Evolutionary conservation across 2,888 invertebrate species (phyloP).

Genomic region (Prenolepis imparis): DNA sequence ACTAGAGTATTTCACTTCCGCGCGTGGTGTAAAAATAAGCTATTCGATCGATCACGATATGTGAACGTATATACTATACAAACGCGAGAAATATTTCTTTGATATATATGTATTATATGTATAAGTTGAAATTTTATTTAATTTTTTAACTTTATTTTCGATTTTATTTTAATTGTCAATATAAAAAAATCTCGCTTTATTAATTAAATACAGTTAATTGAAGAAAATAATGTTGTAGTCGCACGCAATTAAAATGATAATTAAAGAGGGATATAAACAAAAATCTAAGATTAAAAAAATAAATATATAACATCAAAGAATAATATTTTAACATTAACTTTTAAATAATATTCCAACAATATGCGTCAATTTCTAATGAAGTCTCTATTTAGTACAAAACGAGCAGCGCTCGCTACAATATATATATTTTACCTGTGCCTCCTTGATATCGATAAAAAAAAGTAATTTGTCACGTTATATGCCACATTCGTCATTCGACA

Average conservation of each 20-base stretch:
- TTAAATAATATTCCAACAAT: not conserved
- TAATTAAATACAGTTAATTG: not conserved
- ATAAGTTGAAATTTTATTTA: not conserved
- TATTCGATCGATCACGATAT: slow-evolving; percentile 15
- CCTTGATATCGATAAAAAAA: slow-evolving; percentile 1
- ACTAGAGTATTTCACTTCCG: not conserved
- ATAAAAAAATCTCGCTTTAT: not conserved
- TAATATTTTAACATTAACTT: not conserved
- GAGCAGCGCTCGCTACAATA: not conserved
- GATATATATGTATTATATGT: not conserved
- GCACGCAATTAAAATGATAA: not conserved
- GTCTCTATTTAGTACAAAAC: not conserved
- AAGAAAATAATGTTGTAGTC: not conserved
- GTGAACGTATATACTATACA: not conserved
- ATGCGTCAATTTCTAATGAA: not conserved
- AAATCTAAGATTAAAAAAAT: not conserved
- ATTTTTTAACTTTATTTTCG: not conserved
- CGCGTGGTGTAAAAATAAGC: slow-evolving; percentile 21
- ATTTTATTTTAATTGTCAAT: not conserved
- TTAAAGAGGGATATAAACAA: not conserved
- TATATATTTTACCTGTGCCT: slow-evolving; percentile 1
- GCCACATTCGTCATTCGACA: not conserved
- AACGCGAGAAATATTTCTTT: not conserved
- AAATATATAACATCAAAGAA: not conserved
- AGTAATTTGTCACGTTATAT: not conserved